These are phyloP conservation scores for Zaprionus tsacasi DNA, from an alignment of 1,140 invertebrate genomes.

Conservation along the genomic window DNA sequence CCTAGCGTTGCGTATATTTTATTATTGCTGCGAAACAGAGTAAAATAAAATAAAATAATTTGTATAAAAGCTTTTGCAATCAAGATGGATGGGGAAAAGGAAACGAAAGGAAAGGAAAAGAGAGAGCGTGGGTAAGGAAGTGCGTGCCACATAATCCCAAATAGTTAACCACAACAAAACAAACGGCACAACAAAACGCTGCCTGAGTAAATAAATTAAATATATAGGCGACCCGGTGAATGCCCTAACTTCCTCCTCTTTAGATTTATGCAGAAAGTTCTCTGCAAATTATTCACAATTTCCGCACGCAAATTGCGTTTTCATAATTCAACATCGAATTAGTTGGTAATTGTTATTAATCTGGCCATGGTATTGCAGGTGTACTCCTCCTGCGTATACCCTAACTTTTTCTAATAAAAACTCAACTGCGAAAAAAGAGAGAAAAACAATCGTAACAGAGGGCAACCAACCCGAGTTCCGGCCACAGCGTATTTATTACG, in stretches of 20 bases:
- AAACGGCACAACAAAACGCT: constrained; percentile 26
- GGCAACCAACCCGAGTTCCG: constrained; percentile 26
- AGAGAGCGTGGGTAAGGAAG: neutral
- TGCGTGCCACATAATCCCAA: constrained; percentile 33
- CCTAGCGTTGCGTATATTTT: constrained; percentile 60
- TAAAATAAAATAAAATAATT: constrained; percentile 76
- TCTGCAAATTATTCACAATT: neutral
- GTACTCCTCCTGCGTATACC: constrained; percentile 2
- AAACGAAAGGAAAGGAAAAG: neutral
- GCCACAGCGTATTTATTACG: constrained; percentile 36
- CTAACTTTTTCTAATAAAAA: constrained; percentile 26
- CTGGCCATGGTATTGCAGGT: neutral
- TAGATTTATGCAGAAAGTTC: neutral
- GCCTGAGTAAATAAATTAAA: neutral
- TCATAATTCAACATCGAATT: neutral
- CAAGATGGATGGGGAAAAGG: neutral
- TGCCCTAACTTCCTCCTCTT: neutral
- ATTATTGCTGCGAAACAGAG: constrained; percentile 52
- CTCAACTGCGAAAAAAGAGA: neutral
- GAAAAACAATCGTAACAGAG: constrained; percentile 43
- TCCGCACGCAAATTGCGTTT: neutral
- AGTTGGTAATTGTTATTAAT: constrained; percentile 3
- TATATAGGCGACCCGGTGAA: neutral
- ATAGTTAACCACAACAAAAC: constrained; percentile 57
- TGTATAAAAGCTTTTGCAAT: constrained; percentile 63